A percentile compares a stretch with the other conserved stretches of the same genome.
Conservation (phyloP, 2,113 vertebrate species). For the Mus pahari region DNA sequence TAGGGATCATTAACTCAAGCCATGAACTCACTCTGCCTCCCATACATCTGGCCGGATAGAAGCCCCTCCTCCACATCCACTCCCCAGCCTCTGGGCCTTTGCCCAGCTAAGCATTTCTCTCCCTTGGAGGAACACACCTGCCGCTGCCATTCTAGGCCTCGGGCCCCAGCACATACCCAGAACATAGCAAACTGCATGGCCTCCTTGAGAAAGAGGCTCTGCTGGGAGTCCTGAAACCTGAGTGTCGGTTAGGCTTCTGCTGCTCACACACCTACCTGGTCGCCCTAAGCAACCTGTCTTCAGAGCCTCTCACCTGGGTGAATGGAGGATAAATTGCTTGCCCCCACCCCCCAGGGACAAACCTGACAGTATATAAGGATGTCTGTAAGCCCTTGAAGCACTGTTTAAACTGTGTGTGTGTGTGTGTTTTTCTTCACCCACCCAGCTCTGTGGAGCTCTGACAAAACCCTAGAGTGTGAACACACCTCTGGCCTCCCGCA, state of each 20-base stretch:
- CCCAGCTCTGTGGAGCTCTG: background rate
- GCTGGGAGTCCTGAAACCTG: background rate
- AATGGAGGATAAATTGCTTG: background rate
- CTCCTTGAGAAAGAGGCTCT: background rate
- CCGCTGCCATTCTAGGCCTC: background rate
- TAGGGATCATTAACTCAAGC: conserved; percentile 85
- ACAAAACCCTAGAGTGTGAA: background rate
- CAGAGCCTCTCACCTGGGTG: conserved; percentile 12
- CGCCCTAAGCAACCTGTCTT: background rate
- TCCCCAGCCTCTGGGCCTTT: background rate
- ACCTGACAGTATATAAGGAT: background rate
- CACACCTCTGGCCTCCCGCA: background rate
- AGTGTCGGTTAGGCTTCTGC: background rate
- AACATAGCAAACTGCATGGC: background rate
- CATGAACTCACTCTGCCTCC: conserved; percentile 84
- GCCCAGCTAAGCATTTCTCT: background rate
- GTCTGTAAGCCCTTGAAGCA: background rate
- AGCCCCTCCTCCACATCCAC: conserved; percentile 39
- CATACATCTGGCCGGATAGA: conserved; percentile 39
- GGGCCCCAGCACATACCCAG: background rate
- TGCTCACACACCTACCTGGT: background rate
- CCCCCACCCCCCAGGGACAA: background rate
- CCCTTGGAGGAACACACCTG: background rate
- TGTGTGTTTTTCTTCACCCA: background rate
- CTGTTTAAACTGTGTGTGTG: background rate